Evolutionary conservation across 2,888 invertebrate genomes (phyloP).

Genomic region (Nycteola revayana): DNA sequence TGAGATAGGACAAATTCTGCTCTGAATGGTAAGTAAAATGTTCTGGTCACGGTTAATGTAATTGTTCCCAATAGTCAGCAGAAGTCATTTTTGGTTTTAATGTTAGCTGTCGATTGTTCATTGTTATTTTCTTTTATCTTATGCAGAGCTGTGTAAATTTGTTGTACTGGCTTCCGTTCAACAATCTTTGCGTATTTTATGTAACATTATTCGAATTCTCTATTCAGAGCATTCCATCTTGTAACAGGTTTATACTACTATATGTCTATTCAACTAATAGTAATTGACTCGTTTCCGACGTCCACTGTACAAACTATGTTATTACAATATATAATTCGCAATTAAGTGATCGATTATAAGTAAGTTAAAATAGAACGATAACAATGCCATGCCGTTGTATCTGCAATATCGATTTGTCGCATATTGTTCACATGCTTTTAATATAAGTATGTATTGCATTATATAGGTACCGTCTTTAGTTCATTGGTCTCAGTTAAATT

Average conservation of each 20-base stretch:
- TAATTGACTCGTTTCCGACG: constrained; percentile 49
- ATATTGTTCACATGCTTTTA: constrained; percentile 17
- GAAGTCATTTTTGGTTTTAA: constrained; percentile 49
- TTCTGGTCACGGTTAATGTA: constrained; percentile 52
- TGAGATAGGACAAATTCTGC: constrained; percentile 8
- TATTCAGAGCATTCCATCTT: constrained; percentile 14
- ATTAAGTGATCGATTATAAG: constrained; percentile 24
- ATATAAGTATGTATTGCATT: constrained; percentile 17
- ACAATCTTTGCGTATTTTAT: constrained; percentile 37
- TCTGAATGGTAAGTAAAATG: constrained; percentile 50
- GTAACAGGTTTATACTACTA: constrained; percentile 30
- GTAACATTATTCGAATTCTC: constrained; percentile 24
- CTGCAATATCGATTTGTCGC: constrained; percentile 28
- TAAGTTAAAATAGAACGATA: constrained; percentile 27
- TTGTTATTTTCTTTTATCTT: constrained; percentile 44
- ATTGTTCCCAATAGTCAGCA: constrained; percentile 51
- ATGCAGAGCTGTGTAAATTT: constrained; percentile 51
- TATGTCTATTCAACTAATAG: constrained; percentile 39
- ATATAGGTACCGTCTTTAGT: constrained; percentile 4
- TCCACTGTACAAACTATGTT: constrained; percentile 29
- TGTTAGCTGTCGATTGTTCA: constrained; percentile 50
- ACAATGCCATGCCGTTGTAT: constrained; percentile 32
- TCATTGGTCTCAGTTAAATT: too few relatives aligned
- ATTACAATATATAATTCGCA: constrained; percentile 27
- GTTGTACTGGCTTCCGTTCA: constrained; percentile 53